Conservation (phyloP, 1,140 invertebrate species). For the Lineus longissimus region DNA sequence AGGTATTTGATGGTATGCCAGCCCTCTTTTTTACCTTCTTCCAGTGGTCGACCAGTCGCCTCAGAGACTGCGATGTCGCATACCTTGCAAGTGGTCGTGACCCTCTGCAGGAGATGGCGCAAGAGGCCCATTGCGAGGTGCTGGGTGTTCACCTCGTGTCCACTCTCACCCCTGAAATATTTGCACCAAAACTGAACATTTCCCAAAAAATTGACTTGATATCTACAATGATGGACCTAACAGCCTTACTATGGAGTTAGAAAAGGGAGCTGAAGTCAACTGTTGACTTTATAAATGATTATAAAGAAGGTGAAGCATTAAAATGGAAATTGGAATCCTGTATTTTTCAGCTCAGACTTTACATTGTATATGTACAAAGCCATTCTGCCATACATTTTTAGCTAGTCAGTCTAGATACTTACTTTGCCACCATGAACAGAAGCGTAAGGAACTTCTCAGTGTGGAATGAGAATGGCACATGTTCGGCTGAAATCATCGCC, state of each 20-base stretch:
- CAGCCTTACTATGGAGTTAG: too few species aligned
- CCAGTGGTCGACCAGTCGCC: not conserved
- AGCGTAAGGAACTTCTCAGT: slow-evolving; percentile 42
- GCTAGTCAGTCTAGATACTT: too few species aligned
- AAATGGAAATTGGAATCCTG: too few species aligned
- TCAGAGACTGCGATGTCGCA: slow-evolving; percentile 28
- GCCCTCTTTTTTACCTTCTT: slow-evolving; percentile 16
- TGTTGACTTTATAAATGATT: too few species aligned
- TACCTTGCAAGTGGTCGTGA: slow-evolving; percentile 18
- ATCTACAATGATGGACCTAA: too few species aligned
- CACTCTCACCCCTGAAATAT: slow-evolving; percentile 42
- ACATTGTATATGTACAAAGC: too few species aligned
- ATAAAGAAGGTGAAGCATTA: too few species aligned
- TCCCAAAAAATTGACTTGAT: not conserved
- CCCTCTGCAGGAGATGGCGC: slow-evolving; percentile 30
- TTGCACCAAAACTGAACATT: too few species aligned
- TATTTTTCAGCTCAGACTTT: too few species aligned
- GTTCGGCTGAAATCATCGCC: slow-evolving; percentile 40
- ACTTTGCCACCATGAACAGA: slow-evolving; percentile 37
- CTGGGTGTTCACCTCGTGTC: slow-evolving; percentile 46
- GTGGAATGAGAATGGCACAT: slow-evolving; percentile 33
- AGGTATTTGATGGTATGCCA: slow-evolving; percentile 35
- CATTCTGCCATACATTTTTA: too few species aligned
- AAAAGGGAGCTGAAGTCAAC: too few species aligned
- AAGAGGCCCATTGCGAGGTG: slow-evolving; percentile 49